These are phyloP conservation scores for Sebastes baramenuke DNA, from an alignment of 2,797 vertebrate genomes.

Conservation along the genomic window DNA sequence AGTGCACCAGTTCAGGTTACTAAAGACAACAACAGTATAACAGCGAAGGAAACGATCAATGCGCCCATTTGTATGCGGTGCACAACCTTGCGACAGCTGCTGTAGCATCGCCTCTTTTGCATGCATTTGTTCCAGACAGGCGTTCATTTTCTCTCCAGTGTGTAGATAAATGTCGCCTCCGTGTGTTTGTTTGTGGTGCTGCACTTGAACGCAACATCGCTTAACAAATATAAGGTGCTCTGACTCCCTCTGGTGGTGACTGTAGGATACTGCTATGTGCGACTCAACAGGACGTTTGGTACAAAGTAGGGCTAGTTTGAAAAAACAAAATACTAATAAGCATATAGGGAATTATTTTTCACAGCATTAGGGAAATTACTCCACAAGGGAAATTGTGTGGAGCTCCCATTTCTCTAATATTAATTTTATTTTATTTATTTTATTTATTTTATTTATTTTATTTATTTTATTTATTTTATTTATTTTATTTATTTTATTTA, in stretches of 20 bases:
- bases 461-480: too few species aligned
- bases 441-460: too few species aligned
- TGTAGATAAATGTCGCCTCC: conserved; percentile 56
- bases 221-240: neutral
- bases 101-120: conserved; percentile 59
- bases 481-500: too few species aligned
- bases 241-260: conserved; percentile 45
- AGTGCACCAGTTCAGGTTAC: conserved; percentile 42
- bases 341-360: too few species aligned
- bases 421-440: fast-evolving
- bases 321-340: neutral
- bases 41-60: conserved; percentile 56
- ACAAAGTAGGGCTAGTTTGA: neutral
- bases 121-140: conserved; percentile 58
- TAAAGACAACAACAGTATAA: conserved; percentile 52
- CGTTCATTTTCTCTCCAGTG: neutral
- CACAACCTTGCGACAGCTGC: conserved; percentile 79
- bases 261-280: neutral
- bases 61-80: conserved; percentile 76
- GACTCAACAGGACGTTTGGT: neutral
- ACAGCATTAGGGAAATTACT: too few species aligned
- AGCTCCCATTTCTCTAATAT: too few species aligned
- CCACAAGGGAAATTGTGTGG: too few species aligned
- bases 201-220: neutral
- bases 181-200: conserved; percentile 8